Percentiles rank a stretch among this genome's conserved stretches.
Conservation (phyloP, 2,113 vertebrate species). For the Sakesphorus luctuosus region DNA sequence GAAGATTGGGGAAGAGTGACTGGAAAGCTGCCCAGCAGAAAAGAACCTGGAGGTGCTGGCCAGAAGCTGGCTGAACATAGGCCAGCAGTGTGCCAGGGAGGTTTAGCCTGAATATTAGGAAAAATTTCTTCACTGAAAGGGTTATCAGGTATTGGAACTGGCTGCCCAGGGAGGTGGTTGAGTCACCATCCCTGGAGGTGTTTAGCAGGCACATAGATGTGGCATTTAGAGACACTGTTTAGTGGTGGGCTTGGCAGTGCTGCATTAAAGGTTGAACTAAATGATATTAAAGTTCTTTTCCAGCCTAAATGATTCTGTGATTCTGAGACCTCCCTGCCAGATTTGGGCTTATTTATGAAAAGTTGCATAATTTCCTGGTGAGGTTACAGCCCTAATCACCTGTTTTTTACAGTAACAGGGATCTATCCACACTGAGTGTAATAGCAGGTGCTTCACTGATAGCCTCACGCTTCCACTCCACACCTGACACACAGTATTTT, state of each 20-base stretch:
- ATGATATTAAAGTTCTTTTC: background rate
- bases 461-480: accelerated
- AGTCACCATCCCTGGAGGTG: background rate
- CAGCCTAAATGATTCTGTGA: background rate
- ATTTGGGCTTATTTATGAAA: background rate
- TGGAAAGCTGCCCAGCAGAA: background rate
- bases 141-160: background rate
- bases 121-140: background rate
- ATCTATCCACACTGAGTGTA: background rate
- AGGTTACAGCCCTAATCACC: background rate
- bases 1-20: background rate
- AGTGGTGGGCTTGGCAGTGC: background rate
- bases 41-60: background rate
- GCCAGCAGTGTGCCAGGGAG: background rate
- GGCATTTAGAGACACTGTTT: background rate
- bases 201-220: background rate
- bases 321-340: background rate
- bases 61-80: background rate
- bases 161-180: background rate
- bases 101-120: background rate
- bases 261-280: background rate
- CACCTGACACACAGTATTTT: accelerated
- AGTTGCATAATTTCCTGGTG: background rate
- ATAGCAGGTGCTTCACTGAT: background rate
- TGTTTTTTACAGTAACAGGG: background rate